These are phyloP conservation scores for Lacanobia wlatinum DNA, from an alignment of 2,888 invertebrate species.

Conservation along the genomic window DNA sequence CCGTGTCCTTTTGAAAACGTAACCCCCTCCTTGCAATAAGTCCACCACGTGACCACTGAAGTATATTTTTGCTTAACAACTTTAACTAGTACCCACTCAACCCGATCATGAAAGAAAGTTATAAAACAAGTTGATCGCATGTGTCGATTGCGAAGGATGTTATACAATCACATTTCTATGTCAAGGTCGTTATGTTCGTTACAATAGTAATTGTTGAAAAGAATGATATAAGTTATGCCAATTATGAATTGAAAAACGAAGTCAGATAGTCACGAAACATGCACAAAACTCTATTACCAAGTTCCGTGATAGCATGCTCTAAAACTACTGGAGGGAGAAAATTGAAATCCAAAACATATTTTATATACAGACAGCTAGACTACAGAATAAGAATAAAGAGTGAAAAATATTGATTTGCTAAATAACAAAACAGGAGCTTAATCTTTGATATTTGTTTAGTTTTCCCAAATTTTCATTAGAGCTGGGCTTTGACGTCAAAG, in stretches of 20 bases:
- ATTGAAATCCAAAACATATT: not conserved
- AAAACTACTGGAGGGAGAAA: not conserved
- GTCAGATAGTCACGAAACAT: not conserved
- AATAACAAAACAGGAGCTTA: no score
- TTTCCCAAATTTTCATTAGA: not conserved
- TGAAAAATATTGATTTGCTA: no score
- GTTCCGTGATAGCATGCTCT: not conserved
- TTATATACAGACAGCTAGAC: no score
- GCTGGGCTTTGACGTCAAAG: not conserved
- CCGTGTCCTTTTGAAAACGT: no score
- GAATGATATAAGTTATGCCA: conserved; percentile 2
- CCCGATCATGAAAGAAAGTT: conserved; percentile 47
- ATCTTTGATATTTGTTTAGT: not conserved
- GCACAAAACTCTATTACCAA: not conserved
- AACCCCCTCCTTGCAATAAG: no score
- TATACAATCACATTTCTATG: conserved; percentile 58
- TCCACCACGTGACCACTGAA: not conserved
- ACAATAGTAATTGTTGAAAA: conserved; percentile 19
- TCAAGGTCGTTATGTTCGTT: conserved; percentile 67
- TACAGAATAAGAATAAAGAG: no score
- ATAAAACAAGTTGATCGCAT: conserved; percentile 31
- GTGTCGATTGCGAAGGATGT: conserved; percentile 26
- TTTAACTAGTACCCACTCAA: conserved; percentile 9
- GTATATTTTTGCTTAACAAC: not conserved
- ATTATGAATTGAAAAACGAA: conserved; percentile 1